Percentiles rank a stretch among this genome's conserved stretches.
phyloP scores from a whole-genome alignment of 1,140 invertebrate species.

The Trinorchestia longiramus region DNA sequence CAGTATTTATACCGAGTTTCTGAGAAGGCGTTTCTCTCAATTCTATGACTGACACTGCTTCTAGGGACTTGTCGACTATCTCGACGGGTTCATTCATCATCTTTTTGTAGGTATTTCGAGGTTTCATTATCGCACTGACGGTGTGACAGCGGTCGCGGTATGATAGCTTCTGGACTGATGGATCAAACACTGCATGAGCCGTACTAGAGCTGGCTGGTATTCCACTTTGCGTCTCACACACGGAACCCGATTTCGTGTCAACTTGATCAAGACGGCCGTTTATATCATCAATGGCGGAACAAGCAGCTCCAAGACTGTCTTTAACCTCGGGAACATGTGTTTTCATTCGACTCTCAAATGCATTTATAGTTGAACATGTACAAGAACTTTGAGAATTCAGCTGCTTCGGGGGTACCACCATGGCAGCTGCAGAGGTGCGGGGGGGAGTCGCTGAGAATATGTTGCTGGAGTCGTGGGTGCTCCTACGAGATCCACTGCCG shows the following conservation, averaged over 20 bases:
- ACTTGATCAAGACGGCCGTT: not conserved
- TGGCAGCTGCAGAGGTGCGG: not conserved
- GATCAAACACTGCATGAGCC: not conserved
- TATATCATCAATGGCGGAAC: not conserved
- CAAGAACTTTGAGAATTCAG: not conserved
- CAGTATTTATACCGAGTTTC: not conserved
- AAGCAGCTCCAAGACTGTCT: not conserved
- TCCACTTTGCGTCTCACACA: not conserved
- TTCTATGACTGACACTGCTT: not conserved
- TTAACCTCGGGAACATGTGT: not conserved
- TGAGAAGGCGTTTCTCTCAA: not conserved
- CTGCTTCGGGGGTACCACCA: not conserved
- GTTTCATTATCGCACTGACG: conserved; percentile 1
- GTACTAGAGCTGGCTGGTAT: not conserved
- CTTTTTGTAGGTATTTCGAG: not conserved
- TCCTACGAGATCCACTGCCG: not conserved
- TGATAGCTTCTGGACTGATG: not conserved
- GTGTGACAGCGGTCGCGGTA: conserved; percentile 8
- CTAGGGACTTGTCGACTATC: not conserved
- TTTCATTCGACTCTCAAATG: not conserved
- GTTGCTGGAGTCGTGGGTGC: not conserved
- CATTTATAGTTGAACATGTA: not conserved
- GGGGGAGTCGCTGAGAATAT: conserved; percentile 4
- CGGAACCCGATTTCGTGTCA: not conserved
- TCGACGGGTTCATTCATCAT: conserved; percentile 10